Base-by-base conservation (phyloP, 2,888 invertebrate genomes). In the Endotricha flammealis region DNA sequence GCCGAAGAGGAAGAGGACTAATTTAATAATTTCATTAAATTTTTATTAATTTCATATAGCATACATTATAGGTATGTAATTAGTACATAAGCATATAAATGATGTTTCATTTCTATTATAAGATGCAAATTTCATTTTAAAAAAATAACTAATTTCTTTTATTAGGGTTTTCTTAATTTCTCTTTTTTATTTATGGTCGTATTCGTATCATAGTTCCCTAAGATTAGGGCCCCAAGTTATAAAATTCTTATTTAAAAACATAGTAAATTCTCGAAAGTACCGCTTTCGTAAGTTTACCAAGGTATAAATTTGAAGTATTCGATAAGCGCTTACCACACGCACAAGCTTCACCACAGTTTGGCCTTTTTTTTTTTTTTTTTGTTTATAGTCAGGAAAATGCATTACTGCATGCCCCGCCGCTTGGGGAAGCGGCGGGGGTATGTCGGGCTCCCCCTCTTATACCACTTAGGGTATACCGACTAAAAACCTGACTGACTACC, bases 1-100 rank as follows among this genome's bases (percentile, higher is more conserved):
- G 35, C 35, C 7, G 22, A 35, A 2, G 35, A 35, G 12, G 22
- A 17, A 20, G 35, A 35, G 12, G 20, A 22, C 22, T 22, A 27
- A 27, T 12, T 7, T 12, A 11, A 27, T 27, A 22, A 22, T 22
- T 9, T 9, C 22, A 8, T 22, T 22, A 9, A 22, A 9, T n/a
- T 8, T n/a, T 3, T 22, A 22, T 22, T 22, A 9, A 22, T 22
- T 8, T 22, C 9, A n/a, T 22, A 22, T 9, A 22, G 9, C 7
- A n/a, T n/a, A 22, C 22, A 8, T 9, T 22, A 9, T 22, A 22
- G n/a, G n/a, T n/a, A n/a, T n/a, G n/a, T n/a, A n/a, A 22, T 9
- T 22, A 22, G 22, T 22, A 22, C 7, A 9, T 22, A 22, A 22
- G 22, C 22, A 22, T 22, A 22, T n/a, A 9, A n/a, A 9, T n/a